Conservation (phyloP, 64 coral and sea anemone species). For the Anthopleura sola region DNA sequence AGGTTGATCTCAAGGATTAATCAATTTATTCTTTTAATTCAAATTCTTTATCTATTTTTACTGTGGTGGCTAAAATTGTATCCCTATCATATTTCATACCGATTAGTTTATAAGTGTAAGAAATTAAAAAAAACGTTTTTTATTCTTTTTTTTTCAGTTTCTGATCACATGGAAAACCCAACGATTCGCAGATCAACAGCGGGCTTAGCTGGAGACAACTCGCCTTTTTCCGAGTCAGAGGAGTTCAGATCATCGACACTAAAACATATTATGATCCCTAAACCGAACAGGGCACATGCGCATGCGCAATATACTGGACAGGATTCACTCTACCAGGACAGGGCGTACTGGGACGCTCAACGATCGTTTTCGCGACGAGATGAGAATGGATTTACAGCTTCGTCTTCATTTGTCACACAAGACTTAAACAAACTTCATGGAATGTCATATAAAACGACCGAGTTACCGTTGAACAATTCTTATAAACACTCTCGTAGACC, state of each 20-base stretch:
- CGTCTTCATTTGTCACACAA: neutral
- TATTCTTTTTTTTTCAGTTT: neutral
- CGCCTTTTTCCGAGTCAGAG: neutral
- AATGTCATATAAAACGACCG: neutral
- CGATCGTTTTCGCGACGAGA: neutral
- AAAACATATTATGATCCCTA: neutral
- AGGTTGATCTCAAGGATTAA: too few relatives aligned
- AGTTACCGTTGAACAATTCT: neutral
- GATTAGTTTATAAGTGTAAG: neutral
- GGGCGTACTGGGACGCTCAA: neutral
- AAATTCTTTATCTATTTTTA: too few relatives aligned
- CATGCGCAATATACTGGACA: neutral
- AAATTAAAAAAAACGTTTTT: neutral
- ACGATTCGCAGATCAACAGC: neutral
- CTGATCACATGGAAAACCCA: neutral
- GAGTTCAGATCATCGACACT: neutral
- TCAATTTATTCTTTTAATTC: too few relatives aligned
- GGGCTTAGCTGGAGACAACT: neutral
- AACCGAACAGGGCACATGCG: neutral
- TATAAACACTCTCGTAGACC: neutral
- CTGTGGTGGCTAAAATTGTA: too few relatives aligned
- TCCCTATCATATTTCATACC: too few relatives aligned
- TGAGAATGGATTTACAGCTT: neutral
- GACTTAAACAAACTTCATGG: neutral
- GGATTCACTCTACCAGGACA: neutral